Conservation (phyloP, 2,797 vertebrate species). For the Gymnodraco acuticeps region DNA sequence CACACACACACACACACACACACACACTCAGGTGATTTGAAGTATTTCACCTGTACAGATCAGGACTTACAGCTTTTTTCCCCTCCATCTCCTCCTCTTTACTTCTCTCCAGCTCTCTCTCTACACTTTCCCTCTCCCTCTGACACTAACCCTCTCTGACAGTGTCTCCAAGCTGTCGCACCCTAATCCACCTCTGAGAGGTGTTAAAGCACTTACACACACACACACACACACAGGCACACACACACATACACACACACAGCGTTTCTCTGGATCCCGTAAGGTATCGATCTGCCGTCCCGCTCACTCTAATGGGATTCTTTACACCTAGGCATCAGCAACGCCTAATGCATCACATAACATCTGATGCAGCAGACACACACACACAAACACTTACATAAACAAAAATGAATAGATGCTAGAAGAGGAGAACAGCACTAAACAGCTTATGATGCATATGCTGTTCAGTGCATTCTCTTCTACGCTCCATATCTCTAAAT, state of each 20-base stretch:
- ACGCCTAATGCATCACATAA: conserved; percentile 67
- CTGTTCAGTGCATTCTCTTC: too few relatives aligned
- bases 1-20: too few relatives aligned
- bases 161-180: conserved; percentile 86
- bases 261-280: conserved; percentile 82
- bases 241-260: conserved; percentile 1
- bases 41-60: too few relatives aligned
- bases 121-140: conserved; percentile 41
- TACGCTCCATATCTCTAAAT: too few relatives aligned
- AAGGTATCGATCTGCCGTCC: conserved; percentile 88
- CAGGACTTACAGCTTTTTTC: background rate
- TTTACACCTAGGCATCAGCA: conserved; percentile 82
- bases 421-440: conserved; percentile 73
- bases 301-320: conserved; percentile 83
- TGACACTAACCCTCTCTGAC: conserved; percentile 88
- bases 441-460: conserved; percentile 46
- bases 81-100: conserved; percentile 31
- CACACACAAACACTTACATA: conserved; percentile 2
- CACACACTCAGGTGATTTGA: too few relatives aligned
- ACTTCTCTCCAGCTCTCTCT: conserved; percentile 20
- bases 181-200: conserved; percentile 92
- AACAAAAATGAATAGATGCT: conserved; percentile 70
- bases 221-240: background rate
- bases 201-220: conserved; percentile 83
- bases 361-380: conserved; percentile 43